phyloP scores from a whole-genome alignment of 2,888 invertebrate genomes.

The Dicycla oo region DNA sequence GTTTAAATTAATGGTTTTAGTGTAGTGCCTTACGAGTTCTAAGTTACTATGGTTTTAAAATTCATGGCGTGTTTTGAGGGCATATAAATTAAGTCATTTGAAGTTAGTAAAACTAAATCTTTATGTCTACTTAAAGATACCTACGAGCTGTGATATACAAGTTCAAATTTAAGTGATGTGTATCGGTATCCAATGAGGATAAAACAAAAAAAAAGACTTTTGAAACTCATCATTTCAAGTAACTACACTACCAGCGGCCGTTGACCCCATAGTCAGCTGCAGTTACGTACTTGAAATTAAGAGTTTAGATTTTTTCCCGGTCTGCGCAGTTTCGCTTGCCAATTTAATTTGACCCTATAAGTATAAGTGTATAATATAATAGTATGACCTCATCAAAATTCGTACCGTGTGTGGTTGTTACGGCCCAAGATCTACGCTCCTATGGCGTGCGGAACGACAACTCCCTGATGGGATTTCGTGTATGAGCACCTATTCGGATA shows the following conservation, averaged over 20 bases:
- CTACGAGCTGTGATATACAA: too few relatives aligned
- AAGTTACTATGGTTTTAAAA: slow-evolving; percentile 20
- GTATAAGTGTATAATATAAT: too few relatives aligned
- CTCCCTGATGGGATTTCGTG: neutral
- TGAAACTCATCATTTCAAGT: too few relatives aligned
- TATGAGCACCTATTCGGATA: neutral
- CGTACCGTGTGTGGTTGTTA: neutral
- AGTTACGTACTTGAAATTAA: too few relatives aligned
- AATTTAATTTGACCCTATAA: neutral
- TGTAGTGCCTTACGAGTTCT: slow-evolving; percentile 16
- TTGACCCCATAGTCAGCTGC: neutral
- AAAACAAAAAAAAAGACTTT: neutral
- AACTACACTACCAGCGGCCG: neutral
- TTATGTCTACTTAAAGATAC: neutral
- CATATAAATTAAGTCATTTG: neutral
- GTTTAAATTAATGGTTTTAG: slow-evolving; percentile 57
- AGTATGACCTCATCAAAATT: slow-evolving; percentile 5
- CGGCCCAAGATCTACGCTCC: neutral
- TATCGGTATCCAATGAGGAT: neutral
- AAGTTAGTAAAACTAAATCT: neutral
- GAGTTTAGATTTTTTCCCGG: too few relatives aligned
- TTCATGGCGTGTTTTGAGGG: slow-evolving; percentile 15
- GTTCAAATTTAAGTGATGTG: too few relatives aligned
- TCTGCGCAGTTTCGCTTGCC: neutral
- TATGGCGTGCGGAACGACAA: neutral